These are phyloP conservation scores for Tethya wilhelma DNA, from an alignment of 37 sponge, comb jelly and placozoan genomes.

Conservation along the genomic window DNA sequence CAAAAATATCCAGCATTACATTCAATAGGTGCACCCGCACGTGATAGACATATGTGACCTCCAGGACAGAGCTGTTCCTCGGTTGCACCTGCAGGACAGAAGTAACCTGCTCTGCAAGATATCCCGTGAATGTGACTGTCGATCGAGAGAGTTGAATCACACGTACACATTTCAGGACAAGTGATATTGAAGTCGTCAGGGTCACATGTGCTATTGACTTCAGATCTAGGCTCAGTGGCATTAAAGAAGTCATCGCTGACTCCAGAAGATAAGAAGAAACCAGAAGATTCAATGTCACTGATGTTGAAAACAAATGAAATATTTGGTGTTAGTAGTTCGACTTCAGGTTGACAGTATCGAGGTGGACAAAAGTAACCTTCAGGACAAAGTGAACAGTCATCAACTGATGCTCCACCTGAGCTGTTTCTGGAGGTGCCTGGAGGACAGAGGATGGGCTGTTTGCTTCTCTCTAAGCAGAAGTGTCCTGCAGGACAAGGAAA, in stretches of 20 bases:
- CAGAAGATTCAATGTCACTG: too few species aligned
- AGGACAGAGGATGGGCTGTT: not conserved
- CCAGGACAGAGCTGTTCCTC: not conserved
- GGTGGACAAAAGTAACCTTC: conserved; percentile 3
- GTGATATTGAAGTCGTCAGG: too few species aligned
- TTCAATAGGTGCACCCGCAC: not conserved
- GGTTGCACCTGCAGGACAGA: not conserved
- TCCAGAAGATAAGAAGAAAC: too few species aligned
- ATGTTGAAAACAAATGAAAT: not conserved
- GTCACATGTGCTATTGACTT: too few species aligned
- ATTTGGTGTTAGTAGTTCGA: not conserved
- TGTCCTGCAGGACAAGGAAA: not conserved
- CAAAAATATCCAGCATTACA: conserved; percentile 1
- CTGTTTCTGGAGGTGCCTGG: not conserved
- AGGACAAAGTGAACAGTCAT: not conserved
- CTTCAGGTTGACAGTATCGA: not conserved
- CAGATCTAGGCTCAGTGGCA: not conserved
- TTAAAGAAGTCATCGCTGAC: not conserved
- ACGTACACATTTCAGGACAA: not conserved
- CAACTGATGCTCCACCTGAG: not conserved
- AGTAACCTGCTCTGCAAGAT: not conserved
- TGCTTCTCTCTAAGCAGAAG: not conserved
- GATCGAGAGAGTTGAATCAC: not conserved
- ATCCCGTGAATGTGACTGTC: conserved; percentile 2
- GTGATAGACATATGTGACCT: not conserved